Conservation (phyloP, 2,888 invertebrate genomes). For the Chydorus sphaericus region DNA sequence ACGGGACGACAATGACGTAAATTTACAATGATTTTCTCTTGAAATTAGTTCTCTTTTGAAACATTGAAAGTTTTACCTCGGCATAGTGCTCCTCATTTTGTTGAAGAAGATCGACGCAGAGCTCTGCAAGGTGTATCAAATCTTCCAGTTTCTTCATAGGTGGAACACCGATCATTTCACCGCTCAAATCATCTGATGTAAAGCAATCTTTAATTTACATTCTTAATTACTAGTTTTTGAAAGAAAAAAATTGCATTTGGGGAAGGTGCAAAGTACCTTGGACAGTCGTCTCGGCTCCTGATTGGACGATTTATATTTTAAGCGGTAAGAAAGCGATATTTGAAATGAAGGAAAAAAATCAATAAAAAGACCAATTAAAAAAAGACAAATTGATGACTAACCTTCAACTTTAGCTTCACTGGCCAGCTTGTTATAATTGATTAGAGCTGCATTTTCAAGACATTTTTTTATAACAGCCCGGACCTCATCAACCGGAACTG, state of each 20-base stretch:
- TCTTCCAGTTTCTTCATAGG: conserved; percentile 88
- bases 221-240: not conserved
- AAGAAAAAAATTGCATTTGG: not conserved
- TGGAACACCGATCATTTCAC: conserved; percentile 58
- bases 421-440: conserved; percentile 91
- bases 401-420: conserved; percentile 97
- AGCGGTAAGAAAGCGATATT: not conserved
- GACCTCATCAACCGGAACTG: conserved; percentile 90
- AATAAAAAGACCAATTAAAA: not conserved
- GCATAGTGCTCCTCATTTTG: conserved; percentile 99
- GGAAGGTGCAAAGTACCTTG: conserved; percentile 9
- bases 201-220: conserved; percentile 6
- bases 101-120: conserved; percentile 94
- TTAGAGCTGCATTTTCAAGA: conserved; percentile 90
- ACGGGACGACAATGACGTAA: too few relatives aligned
- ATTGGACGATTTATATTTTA: not conserved
- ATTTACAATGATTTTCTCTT: too few relatives aligned
- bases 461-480: conserved; percentile 90
- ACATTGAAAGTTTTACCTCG: conserved; percentile 56
- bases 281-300: conserved; percentile 12
- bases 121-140: conserved; percentile 87
- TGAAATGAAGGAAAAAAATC: not conserved
- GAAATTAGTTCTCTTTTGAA: too few relatives aligned
- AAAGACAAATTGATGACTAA: conserved; percentile 31
- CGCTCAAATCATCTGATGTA: conserved; percentile 67